phyloP scores from a whole-genome alignment of 2,797 vertebrate genomes.

The Paguma larvata region DNA sequence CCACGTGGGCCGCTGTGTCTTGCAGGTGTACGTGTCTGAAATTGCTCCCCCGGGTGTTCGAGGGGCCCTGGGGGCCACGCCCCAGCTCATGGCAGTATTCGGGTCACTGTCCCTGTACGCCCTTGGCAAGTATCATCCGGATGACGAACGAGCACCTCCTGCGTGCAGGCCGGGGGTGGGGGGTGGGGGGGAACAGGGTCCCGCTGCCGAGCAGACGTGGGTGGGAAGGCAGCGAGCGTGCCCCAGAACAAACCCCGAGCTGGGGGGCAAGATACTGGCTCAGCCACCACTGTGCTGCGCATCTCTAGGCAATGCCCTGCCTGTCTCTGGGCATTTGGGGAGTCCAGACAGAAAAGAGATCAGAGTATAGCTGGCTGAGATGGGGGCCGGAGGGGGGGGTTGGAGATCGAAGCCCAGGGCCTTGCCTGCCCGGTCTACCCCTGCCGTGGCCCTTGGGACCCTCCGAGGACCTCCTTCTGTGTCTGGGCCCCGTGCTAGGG shows the following conservation, averaged over 20 bases:
- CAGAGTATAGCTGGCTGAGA: neutral
- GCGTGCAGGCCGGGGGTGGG: neutral
- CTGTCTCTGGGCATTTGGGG: accelerated
- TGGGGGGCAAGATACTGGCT: too few species aligned
- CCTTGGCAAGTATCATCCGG: conserved; percentile 89
- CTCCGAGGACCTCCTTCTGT: neutral
- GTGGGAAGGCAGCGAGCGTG: accelerated
- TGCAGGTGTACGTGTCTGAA: conserved; percentile 97
- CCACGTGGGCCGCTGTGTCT: neutral
- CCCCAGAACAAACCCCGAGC: neutral
- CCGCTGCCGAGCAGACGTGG: accelerated
- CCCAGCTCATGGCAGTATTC: conserved; percentile 96
- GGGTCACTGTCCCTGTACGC: conserved; percentile 93
- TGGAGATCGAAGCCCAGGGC: neutral
- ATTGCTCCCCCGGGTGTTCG: conserved; percentile 93
- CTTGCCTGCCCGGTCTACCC: neutral
- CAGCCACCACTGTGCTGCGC: accelerated
- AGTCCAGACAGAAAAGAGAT: neutral
- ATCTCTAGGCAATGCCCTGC: neutral
- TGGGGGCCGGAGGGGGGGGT: too few species aligned
- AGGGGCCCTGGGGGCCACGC: conserved; percentile 94
- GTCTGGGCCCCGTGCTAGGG: neutral
- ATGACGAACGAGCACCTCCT: accelerated
- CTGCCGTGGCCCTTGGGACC: neutral
- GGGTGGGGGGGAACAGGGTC: accelerated